These are phyloP conservation scores for Siniperca undulata DNA, from an alignment of 2,797 vertebrate genomes.

Conservation along the genomic window DNA sequence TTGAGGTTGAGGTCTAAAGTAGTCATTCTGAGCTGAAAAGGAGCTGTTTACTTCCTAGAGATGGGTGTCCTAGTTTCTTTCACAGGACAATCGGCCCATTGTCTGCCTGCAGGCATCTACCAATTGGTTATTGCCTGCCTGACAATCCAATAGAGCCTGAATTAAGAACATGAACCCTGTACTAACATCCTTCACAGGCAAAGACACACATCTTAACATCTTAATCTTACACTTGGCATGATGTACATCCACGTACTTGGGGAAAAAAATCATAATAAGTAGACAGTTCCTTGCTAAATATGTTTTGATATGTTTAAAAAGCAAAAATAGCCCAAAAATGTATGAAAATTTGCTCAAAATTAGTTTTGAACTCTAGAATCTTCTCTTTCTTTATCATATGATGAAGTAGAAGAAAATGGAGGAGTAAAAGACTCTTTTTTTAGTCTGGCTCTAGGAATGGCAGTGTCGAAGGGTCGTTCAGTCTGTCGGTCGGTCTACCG, in stretches of 20 bases:
- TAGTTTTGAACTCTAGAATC: not conserved
- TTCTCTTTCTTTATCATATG: not conserved
- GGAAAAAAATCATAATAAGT: not conserved
- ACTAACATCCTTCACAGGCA: constrained; percentile 40
- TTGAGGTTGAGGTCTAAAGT: constrained; percentile 50
- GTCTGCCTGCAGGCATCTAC: constrained; percentile 65
- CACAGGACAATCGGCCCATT: constrained; percentile 76
- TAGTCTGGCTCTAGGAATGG: too few relatives aligned
- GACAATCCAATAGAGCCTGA: constrained; percentile 41
- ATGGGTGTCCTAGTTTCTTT: constrained; percentile 76
- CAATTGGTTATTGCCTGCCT: constrained; percentile 45
- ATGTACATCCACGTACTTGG: not conserved
- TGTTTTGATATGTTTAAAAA: not conserved
- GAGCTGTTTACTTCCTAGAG: constrained; percentile 75
- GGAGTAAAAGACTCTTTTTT: not conserved
- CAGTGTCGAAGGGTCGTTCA: not conserved
- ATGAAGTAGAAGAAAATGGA: not conserved
- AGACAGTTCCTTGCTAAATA: not conserved
- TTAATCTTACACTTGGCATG: not conserved
- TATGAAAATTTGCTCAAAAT: not conserved
- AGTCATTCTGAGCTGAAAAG: constrained; percentile 46
- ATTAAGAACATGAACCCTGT: constrained; percentile 43
- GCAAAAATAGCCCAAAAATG: not conserved
- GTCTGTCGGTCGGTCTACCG: not conserved
- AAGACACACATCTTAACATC: not conserved